Evolutionary conservation across 2,113 vertebrate species (phyloP), one percentile per base, ranked within the genome.

Genomic region (Eptatretus burgeri): DNA sequence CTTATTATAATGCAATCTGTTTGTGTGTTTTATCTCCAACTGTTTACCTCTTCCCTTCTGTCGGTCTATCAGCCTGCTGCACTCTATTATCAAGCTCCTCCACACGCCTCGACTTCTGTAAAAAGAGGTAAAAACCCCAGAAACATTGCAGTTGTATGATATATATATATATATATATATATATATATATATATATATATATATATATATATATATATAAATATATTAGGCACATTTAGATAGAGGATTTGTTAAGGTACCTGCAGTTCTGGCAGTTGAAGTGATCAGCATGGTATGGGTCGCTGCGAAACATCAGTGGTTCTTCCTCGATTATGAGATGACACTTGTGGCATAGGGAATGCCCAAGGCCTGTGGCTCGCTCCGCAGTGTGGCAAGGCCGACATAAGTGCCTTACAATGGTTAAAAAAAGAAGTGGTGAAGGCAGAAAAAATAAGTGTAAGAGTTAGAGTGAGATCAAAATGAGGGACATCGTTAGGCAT

Each of bases 251-350:
- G 14, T 50, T 10, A 12, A 66, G 75, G 2, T 71, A 78, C 78
- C 77, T 76, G 64, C 78, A 80, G 69, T 79, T 73, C 62, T 74
- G 74, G 66, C 78, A 80, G 71, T 67, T 80, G 72, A 79, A 80
- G 69, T 80, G 78, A 68, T 80, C 77, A 0, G 76, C 71, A 66
- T 80, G 78, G 67, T 78, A 78, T 27, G 77, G 74, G 5, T 79
- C 77, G 1, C 71, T 79, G 68, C 66, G 71, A 63, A 78, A 79
- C 76, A 79, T 74, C 66, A 80, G 73, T 50, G 78, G 76, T 66
- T 75, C 73, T 63, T 80, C 78, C 7, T 80, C 78, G 3, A 79
- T 79, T 65, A 77, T 75, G 70, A 76, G 65, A 67, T 78, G 76
- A 65, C 78, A 80, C 49, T 76, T 74, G 70, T 79, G 78, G 50